Evolutionary conservation across 23 tunicate species (phyloP), one percentile per base, ranked within the genome.

Genomic region (Phallusia fumigata): DNA sequence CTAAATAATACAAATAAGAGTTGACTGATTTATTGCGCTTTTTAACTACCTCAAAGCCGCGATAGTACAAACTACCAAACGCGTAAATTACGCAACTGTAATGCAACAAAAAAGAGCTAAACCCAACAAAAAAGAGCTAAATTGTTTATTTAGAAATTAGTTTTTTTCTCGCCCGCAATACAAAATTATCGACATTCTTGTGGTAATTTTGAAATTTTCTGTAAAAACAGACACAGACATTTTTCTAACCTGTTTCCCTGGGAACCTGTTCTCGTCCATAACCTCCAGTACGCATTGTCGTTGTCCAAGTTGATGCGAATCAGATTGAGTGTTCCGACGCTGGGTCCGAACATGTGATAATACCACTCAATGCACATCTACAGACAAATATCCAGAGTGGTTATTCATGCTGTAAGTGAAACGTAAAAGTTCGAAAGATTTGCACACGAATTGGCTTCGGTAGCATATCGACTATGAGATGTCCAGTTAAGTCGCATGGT

Each of bases 341-440:
- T 94, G 19, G 98, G 94, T 15, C 98, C 98, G 40, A 94, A 89
- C 98, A 94, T 94, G 83, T 89, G 86, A 73, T 94, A 94, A 50
- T 89, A 86, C 78, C 83, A 94, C 73, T 94, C 94, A 28, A 94
- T 45, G 52, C 98, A 94, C 12, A 86, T 31, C 98, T 93, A 79
- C 19, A 52, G 33, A 78, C 19, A 1, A 64, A 34, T 36, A 13
- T 12, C 31, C 24, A 78, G 28, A 58, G 26, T 58, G 1, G 13
- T 6, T 13, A 8, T 21, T 13, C 16, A 24, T 13, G 16, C 8
- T 58, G 11, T 58, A 40, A 40, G 47, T 10, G 10, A 40, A 40
- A 40, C 10, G n/a, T n/a, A n/a, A n/a, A n/a, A n/a, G n/a, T n/a
- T n/a, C n/a, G n/a, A n/a, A n/a, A n/a, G n/a, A n/a, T n/a, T n/a